Conservation (phyloP, 2,113 vertebrate genomes). For the Anser brachyrhynchus region DNA sequence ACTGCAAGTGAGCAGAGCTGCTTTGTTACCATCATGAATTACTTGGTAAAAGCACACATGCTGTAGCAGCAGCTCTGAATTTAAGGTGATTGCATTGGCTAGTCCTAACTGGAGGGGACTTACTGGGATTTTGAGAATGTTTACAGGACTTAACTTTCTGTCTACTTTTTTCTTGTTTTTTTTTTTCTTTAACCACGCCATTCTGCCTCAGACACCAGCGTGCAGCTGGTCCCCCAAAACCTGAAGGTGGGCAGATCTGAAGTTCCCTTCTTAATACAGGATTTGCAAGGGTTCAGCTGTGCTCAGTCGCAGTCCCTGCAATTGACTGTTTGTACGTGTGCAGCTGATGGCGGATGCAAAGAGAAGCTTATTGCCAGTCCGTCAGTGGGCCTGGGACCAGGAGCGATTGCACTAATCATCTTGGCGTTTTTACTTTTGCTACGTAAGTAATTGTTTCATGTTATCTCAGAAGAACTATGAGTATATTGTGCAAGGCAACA, state of each 20-base stretch:
- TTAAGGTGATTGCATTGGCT: not conserved
- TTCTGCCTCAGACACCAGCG: slow-evolving; percentile 63
- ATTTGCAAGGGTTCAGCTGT: slow-evolving; percentile 78
- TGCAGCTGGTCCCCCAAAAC: slow-evolving; percentile 60
- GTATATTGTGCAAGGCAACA: not conserved
- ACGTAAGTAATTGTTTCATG: slow-evolving; percentile 67
- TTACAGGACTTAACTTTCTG: not conserved
- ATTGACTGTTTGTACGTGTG: slow-evolving; percentile 70
- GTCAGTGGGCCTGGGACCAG: slow-evolving; percentile 62
- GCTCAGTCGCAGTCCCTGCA: slow-evolving; percentile 62
- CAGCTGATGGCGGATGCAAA: not conserved
- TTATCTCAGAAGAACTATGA: not conserved
- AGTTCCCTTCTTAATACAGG: slow-evolving; percentile 70
- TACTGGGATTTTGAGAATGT: not conserved
- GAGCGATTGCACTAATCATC: slow-evolving; percentile 72
- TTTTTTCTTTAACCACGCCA: not conserved
- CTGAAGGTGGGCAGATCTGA: slow-evolving; percentile 32
- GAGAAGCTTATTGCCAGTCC: fast-evolving
- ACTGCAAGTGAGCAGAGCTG: not conserved
- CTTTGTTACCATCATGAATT: not conserved
- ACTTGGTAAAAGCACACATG: not conserved
- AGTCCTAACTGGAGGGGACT: not conserved
- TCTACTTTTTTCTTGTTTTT: not conserved
- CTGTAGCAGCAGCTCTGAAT: not conserved
- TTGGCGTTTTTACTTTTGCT: slow-evolving; percentile 78